Evolutionary conservation across 2,113 vertebrate genomes (phyloP).

Genomic region (Oryzias melastigma): DNA sequence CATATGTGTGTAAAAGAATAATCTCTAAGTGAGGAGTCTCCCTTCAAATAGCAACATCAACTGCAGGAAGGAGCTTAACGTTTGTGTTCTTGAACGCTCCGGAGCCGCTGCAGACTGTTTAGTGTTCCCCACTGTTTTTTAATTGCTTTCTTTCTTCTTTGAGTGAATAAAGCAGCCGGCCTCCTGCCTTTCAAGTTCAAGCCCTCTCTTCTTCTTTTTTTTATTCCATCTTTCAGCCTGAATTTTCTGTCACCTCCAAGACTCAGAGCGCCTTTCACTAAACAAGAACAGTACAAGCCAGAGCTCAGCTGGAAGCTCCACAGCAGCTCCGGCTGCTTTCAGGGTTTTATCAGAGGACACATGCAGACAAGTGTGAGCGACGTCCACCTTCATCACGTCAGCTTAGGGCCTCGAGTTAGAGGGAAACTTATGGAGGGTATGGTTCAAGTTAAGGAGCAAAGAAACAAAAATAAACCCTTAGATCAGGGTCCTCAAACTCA

Average conservation of each 20-base stretch:
- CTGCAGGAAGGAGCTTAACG: not conserved
- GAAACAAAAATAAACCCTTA: constrained; percentile 1
- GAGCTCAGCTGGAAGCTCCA: constrained; percentile 45
- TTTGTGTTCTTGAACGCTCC: constrained; percentile 5
- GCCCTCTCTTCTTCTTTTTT: constrained; percentile 4
- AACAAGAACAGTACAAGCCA: constrained; percentile 49
- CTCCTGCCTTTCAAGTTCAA: constrained; percentile 19
- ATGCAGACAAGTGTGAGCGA: constrained; percentile 43
- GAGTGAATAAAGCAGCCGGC: constrained; percentile 17
- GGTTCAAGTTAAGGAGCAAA: too few species aligned
- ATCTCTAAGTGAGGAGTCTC: constrained; percentile 36
- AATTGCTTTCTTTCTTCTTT: constrained; percentile 41
- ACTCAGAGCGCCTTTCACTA: constrained; percentile 48
- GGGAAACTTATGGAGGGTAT: too few species aligned
- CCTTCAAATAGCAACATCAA: constrained; percentile 18
- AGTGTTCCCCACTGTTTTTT: constrained; percentile 36
- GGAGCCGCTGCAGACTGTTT: constrained; percentile 17
- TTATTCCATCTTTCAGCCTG: constrained; percentile 30
- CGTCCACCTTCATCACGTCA: constrained; percentile 24
- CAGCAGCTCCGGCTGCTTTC: constrained; percentile 16
- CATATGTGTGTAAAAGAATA: constrained; percentile 26
- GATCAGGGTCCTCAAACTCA: too few species aligned
- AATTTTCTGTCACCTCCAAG: constrained; percentile 50
- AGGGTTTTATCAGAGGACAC: constrained; percentile 35
- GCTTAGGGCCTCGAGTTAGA: not conserved